Base-by-base conservation (phyloP, 1,140 invertebrate genomes). In the Cydia pomonella region DNA sequence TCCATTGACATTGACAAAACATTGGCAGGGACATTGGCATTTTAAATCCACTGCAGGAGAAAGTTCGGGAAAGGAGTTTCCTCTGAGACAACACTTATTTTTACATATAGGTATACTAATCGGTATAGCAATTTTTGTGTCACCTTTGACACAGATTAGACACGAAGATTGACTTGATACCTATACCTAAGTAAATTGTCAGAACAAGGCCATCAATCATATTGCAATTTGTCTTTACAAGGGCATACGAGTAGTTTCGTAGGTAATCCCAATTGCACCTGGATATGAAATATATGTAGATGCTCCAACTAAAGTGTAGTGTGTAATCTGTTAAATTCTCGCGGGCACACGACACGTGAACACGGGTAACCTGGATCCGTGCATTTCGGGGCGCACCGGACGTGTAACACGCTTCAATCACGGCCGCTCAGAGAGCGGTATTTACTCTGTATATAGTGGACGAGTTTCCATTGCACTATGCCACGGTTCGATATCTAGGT, bases 391-490 rank as follows among this genome's bases (percentile, higher is more conserved):
- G 84, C 76, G 74, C 80, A 71, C 83, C 87, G 88, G 88, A 90
- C 87, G 72, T 82, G 85, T 90, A 87, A 88, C 88, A 86, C 84
- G 87, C 88, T 86, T 90, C 89, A 91, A 91, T 91, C 89, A 91
- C 89, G 87, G 83, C 86, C 82, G 86, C 88, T 88, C 69, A 62
- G 84, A 84, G 83, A 81, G 79, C 84, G 84, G 82, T 87, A 87
- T 91, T 87, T 88, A 85, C 82, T 73, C 75, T 76, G 77, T 80
- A 81, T 79, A 77, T 84, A 76, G 73, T 63, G 59, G 64, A 64
- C 64, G 0, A 27, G 76, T 73, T 47, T 80, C 82, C 84, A 81
- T 79, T 82, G 64, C 71, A 72, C 59, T 29, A n/a, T n/a, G 50
- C 41, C 12, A 2, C 53, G 53, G 53, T 21, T 18, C 7, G 10